Evolutionary conservation across 2,888 invertebrate genomes (phyloP).

Genomic region (Hyposoter didymator): DNA sequence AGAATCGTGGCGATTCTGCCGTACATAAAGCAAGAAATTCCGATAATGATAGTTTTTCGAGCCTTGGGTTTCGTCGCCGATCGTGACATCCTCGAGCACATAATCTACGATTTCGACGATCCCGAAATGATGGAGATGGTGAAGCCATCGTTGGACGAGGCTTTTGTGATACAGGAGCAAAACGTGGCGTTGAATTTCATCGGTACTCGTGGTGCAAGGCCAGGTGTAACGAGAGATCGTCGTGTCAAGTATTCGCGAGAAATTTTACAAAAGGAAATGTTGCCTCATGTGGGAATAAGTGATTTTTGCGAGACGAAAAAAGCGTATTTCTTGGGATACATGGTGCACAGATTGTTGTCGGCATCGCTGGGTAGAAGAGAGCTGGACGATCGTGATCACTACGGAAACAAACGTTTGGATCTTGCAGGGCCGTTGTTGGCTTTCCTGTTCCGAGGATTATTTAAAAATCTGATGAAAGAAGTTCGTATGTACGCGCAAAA

Average conservation of each 20-base stretch:
- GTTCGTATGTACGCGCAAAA: slow-evolving; percentile 99
- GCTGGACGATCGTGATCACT: slow-evolving; percentile 99
- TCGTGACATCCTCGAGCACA: slow-evolving; percentile 99
- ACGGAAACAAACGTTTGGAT: slow-evolving; percentile 99
- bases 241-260: slow-evolving; percentile 99
- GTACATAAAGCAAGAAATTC: slow-evolving; percentile 99
- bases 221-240: slow-evolving; percentile 99
- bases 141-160: slow-evolving; percentile 99
- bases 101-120: slow-evolving; percentile 99
- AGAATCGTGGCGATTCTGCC: slow-evolving; percentile 98
- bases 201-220: slow-evolving; percentile 97
- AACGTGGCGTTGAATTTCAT: slow-evolving; percentile 99
- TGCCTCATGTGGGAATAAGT: slow-evolving; percentile 99
- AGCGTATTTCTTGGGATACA: slow-evolving; percentile 99
- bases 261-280: slow-evolving; percentile 99
- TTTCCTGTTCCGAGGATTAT: slow-evolving; percentile 98
- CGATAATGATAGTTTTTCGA: slow-evolving; percentile 99
- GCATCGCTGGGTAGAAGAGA: slow-evolving; percentile 98
- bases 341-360: slow-evolving; percentile 98
- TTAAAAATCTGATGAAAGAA: slow-evolving; percentile 98
- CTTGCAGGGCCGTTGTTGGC: slow-evolving; percentile 98
- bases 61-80: slow-evolving; percentile 99
- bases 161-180: slow-evolving; percentile 99
- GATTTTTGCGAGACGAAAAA: slow-evolving; percentile 99
- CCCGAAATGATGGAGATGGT: slow-evolving; percentile 99